A percentile compares a stretch with the other conserved stretches of the same genome.
Evolutionary conservation across 64 coral and sea anemone genomes (phyloP).

Genomic region (Orbicella faveolata): DNA sequence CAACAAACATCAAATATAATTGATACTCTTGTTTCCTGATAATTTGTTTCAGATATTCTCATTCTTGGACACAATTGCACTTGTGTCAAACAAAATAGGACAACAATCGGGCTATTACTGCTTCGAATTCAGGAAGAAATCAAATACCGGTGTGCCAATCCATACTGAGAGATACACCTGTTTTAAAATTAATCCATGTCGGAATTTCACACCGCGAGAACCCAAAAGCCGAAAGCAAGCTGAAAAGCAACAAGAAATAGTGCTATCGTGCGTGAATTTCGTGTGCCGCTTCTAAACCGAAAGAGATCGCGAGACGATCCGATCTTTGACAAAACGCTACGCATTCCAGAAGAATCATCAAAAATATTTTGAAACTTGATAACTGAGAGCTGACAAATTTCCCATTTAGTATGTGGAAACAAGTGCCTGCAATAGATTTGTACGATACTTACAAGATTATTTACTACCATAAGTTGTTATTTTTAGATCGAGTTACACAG

Average conservation of each 20-base stretch:
- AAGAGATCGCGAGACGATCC: background rate
- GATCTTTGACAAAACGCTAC: background rate
- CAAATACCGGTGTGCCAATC: constrained; percentile 24
- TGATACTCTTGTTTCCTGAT: background rate
- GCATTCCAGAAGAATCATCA: background rate
- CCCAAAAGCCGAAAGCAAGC: background rate
- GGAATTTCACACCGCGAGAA: background rate
- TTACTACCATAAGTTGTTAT: constrained; percentile 35
- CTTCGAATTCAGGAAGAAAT: constrained; percentile 33
- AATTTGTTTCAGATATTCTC: constrained; percentile 11
- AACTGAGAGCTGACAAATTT: background rate
- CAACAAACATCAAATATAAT: background rate
- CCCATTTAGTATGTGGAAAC: constrained; percentile 15
- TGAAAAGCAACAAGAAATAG: too few species aligned
- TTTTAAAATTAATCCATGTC: background rate
- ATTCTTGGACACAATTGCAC: constrained; percentile 3
- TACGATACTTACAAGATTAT: constrained; percentile 20
- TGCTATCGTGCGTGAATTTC: background rate
- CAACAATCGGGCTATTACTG: constrained; percentile 10
- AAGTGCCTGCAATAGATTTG: constrained; percentile 30
- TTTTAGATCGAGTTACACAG: constrained; percentile 31
- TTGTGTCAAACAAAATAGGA: constrained; percentile 8
- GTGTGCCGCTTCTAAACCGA: background rate
- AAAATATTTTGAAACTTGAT: constrained; percentile 43
- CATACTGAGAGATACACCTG: constrained; percentile 27